These are phyloP conservation scores for Australoheros scitulus DNA, from an alignment of 2,113 vertebrate species.

Conservation along the genomic window DNA sequence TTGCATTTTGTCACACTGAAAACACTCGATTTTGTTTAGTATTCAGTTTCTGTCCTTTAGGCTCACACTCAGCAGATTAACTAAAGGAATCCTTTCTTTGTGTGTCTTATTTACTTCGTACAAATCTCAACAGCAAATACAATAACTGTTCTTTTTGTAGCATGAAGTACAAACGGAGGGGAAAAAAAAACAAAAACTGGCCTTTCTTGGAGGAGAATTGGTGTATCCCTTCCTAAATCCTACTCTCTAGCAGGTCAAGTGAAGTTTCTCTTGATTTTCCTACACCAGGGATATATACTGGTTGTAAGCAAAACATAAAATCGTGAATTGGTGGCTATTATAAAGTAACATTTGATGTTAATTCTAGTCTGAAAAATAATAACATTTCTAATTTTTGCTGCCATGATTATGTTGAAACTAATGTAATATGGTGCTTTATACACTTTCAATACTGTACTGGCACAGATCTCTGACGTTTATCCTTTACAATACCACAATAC, in stretches of 20 bases:
- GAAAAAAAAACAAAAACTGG: background rate
- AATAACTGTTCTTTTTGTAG: conserved; percentile 37
- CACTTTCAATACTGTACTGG: background rate
- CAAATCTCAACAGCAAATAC: conserved; percentile 13
- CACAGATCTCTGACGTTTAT: background rate
- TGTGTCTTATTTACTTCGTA: conserved; percentile 17
- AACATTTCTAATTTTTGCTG: background rate
- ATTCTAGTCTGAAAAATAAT: background rate
- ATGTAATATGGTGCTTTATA: background rate
- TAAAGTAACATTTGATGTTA: background rate
- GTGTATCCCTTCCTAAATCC: conserved; percentile 12
- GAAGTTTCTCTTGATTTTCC: conserved; percentile 27
- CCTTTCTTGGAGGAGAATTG: conserved; percentile 10
- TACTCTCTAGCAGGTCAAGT: conserved; percentile 12
- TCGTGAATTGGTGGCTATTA: background rate
- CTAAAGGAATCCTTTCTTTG: conserved; percentile 29
- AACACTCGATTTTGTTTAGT: background rate
- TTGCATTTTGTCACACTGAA: background rate
- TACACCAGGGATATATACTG: background rate
- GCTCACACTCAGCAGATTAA: background rate
- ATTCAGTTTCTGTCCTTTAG: background rate
- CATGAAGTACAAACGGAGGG: background rate
- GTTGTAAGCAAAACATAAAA: background rate
- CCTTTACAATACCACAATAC: background rate
- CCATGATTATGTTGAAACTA: background rate